These are phyloP conservation scores for Ameiurus melas DNA, from an alignment of 2,113 vertebrate genomes.

Conservation along the genomic window DNA sequence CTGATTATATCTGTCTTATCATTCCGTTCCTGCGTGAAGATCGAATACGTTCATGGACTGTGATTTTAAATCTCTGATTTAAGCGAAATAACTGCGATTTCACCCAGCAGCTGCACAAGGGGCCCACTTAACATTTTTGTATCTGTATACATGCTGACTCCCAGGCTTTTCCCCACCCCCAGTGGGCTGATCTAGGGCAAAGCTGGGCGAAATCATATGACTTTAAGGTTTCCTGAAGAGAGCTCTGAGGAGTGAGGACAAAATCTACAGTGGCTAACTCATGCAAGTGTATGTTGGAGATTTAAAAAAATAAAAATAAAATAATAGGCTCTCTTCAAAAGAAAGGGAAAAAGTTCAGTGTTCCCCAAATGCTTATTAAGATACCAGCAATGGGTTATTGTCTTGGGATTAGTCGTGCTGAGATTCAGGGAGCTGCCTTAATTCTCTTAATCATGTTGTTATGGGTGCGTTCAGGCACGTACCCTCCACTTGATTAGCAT, in stretches of 20 bases:
- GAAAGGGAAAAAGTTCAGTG: slow-evolving; percentile 38
- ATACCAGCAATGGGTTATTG: slow-evolving; percentile 70
- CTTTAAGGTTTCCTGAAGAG: neutral
- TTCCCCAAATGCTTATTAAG: slow-evolving; percentile 69
- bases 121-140: neutral
- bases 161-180: neutral
- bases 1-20: neutral
- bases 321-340: neutral
- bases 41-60: neutral
- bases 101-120: slow-evolving; percentile 31
- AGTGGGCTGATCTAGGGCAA: neutral
- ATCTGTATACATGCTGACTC: neutral
- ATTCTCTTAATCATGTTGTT: slow-evolving; percentile 65
- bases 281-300: neutral
- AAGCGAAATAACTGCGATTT: neutral
- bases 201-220: neutral
- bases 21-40: neutral
- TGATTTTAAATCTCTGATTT: neutral
- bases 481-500: slow-evolving; percentile 51
- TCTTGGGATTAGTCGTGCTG: slow-evolving; percentile 73
- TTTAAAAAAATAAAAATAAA: neutral
- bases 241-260: no score
- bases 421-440: slow-evolving; percentile 68
- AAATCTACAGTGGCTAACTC: neutral
- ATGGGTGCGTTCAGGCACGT: slow-evolving; percentile 43